phyloP scores from a whole-genome alignment of 2,888 invertebrate genomes.

The Uropetala carovei region DNA sequence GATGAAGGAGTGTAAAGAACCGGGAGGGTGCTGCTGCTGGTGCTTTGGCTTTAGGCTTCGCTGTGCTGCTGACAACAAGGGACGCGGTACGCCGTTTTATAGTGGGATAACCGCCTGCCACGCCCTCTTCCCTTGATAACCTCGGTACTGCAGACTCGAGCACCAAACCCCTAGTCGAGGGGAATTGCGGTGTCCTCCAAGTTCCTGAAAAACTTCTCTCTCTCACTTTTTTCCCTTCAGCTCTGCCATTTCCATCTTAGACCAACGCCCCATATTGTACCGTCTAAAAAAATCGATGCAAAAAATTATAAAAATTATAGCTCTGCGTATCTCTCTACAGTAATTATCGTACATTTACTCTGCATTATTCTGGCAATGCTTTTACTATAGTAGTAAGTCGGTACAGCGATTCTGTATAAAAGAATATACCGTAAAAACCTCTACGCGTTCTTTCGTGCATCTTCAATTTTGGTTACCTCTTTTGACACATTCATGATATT shows the following conservation, averaged over 20 bases:
- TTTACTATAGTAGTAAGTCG: too few relatives aligned
- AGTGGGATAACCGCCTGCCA: background rate
- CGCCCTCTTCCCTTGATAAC: background rate
- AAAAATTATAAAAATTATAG: background rate
- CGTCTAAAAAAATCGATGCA: background rate
- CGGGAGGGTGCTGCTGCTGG: background rate
- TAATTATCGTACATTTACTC: too few relatives aligned
- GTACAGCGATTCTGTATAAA: too few relatives aligned
- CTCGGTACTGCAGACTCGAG: background rate
- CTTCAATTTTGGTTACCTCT: too few relatives aligned
- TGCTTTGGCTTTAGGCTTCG: conserved; percentile 23
- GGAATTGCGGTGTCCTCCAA: conserved; percentile 9
- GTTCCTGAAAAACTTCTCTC: background rate
- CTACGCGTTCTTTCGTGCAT: too few relatives aligned
- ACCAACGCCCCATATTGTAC: background rate
- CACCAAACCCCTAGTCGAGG: conserved; percentile 25
- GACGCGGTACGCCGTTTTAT: conserved; percentile 36
- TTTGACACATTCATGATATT: too few relatives aligned
- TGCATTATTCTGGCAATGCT: too few relatives aligned
- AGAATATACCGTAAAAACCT: too few relatives aligned
- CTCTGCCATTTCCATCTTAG: background rate
- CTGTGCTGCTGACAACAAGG: conserved; percentile 22
- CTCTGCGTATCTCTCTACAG: too few relatives aligned
- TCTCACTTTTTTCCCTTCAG: background rate
- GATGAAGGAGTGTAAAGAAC: background rate